phyloP scores from a whole-genome alignment of 2,113 vertebrate genomes.

The Herpailurus yagouaroundi region DNA sequence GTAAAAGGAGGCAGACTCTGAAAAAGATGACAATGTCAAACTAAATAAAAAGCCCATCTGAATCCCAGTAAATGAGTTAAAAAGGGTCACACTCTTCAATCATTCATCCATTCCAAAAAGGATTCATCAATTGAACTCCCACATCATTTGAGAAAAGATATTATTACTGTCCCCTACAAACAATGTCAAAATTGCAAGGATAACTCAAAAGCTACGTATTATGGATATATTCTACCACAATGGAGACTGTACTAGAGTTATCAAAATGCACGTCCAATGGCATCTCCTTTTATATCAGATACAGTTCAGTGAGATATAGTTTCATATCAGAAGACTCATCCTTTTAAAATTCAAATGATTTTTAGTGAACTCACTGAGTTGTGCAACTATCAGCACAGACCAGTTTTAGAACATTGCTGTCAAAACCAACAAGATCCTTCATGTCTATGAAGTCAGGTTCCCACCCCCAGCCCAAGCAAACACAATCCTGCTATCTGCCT shows the following conservation, averaged over 20 bases:
- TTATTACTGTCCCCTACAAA: slow-evolving; percentile 83
- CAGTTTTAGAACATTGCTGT: neutral
- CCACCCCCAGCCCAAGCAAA: neutral
- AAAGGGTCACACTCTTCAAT: slow-evolving; percentile 79
- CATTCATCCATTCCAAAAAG: slow-evolving; percentile 68
- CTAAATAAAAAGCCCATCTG: neutral
- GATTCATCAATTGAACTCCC: slow-evolving; percentile 82
- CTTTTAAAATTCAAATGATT: neutral
- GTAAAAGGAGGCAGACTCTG: neutral
- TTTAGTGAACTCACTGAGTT: neutral
- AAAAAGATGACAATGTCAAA: slow-evolving; percentile 31
- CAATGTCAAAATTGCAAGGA: slow-evolving; percentile 89
- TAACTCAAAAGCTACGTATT: slow-evolving; percentile 91
- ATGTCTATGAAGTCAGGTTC: neutral
- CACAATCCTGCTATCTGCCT: neutral
- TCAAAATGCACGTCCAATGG: slow-evolving; percentile 83
- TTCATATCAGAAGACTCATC: neutral
- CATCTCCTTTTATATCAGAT: slow-evolving; percentile 78
- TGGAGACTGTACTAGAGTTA: slow-evolving; percentile 87
- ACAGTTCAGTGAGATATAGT: neutral
- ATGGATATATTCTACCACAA: slow-evolving; percentile 88
- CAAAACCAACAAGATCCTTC: neutral
- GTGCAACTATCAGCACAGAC: neutral
- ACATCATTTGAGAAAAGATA: slow-evolving; percentile 90
- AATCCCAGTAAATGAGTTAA: slow-evolving; percentile 70